phyloP scores from a whole-genome alignment of 2,888 invertebrate species.

The Drosophila anomelani region DNA sequence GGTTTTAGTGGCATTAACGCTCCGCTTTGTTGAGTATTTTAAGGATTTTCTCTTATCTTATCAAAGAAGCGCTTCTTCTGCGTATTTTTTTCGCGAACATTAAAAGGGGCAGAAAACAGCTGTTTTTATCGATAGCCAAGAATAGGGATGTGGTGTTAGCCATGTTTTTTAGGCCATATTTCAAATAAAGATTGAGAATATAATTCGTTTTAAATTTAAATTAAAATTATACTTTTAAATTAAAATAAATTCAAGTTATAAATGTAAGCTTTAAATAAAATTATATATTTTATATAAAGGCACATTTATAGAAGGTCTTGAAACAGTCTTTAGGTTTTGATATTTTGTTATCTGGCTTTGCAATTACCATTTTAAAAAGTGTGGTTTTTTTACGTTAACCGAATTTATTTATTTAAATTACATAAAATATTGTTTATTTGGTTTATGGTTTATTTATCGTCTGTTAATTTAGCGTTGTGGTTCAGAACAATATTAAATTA shows the following conservation, averaged over 20 bases:
- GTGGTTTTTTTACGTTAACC: too few species aligned
- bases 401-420: too few species aligned
- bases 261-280: not conserved
- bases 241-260: not conserved
- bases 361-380: too few species aligned
- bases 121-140: constrained; percentile 16
- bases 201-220: not conserved
- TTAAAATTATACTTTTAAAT: too few species aligned
- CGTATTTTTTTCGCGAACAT: constrained; percentile 12
- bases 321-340: too few species aligned
- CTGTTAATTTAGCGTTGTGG: too few species aligned
- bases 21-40: constrained; percentile 6
- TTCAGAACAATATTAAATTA: too few species aligned
- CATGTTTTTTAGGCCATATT: not conserved
- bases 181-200: too few species aligned
- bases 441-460: too few species aligned
- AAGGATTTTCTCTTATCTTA: constrained; percentile 37
- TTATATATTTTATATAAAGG: too few species aligned
- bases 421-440: not conserved
- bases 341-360: too few species aligned
- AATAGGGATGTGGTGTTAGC: not conserved
- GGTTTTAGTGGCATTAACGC: not conserved
- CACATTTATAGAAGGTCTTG: too few species aligned
- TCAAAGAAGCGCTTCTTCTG: constrained; percentile 12
- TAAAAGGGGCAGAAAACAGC: constrained; percentile 5